Percentiles rank a stretch among this genome's conserved stretches.
Evolutionary conservation across 2,797 vertebrate species (phyloP).

Genomic region (Sebastes diaconus): DNA sequence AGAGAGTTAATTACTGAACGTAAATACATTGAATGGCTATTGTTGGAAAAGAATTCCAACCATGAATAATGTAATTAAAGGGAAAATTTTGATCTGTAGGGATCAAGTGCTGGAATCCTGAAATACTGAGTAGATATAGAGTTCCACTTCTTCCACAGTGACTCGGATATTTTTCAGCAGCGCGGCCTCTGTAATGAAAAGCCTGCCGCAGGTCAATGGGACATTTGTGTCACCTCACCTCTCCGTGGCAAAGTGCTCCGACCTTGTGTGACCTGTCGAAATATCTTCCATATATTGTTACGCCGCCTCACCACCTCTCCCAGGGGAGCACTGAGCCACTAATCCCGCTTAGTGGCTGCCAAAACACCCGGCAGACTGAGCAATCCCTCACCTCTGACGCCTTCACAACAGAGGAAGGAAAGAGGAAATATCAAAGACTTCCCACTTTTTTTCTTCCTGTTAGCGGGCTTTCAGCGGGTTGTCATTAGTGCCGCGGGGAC

Average conservation of each 20-base stretch:
- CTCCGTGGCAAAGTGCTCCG: conserved; percentile 17
- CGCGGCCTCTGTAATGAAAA: not conserved
- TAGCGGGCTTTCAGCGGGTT: conserved; percentile 12
- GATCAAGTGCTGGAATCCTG: not conserved
- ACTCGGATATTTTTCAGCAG: not conserved
- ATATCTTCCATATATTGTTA: conserved; percentile 69
- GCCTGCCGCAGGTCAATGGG: conserved; percentile 13
- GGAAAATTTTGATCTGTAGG: not conserved
- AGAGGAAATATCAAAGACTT: conserved; percentile 58
- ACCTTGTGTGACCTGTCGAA: conserved; percentile 45
- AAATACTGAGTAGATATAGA: not conserved
- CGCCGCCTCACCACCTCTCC: conserved; percentile 27
- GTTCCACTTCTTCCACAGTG: not conserved
- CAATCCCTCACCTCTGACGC: conserved; percentile 37
- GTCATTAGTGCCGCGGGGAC: conserved; percentile 10
- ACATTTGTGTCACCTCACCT: conserved; percentile 23
- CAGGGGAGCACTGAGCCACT: not conserved
- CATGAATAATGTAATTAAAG: not conserved
- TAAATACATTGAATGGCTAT: not conserved
- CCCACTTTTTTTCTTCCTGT: conserved; percentile 48
- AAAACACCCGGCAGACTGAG: conserved; percentile 9
- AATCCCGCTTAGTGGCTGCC: conserved; percentile 12
- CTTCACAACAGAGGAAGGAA: conserved; percentile 51
- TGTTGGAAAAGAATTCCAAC: not conserved
- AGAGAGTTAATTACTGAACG: not conserved